Conservation (phyloP, 2,113 vertebrate genomes). For the Eonycteris spelaea region DNA sequence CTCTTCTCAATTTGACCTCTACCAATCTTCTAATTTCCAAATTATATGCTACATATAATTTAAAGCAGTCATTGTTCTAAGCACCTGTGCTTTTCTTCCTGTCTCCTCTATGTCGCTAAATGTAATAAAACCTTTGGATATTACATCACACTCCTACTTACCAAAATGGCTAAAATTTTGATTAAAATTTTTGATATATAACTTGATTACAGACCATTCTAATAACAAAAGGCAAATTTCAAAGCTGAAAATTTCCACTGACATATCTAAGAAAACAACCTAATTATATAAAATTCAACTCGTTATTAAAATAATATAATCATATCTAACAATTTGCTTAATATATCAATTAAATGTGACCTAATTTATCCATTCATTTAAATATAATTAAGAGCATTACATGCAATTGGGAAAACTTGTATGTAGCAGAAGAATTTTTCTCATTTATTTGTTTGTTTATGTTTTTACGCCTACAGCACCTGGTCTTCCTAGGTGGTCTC, state of each 20-base stretch:
- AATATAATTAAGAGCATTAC: neutral
- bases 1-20: neutral
- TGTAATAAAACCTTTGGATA: neutral
- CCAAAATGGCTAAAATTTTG: neutral
- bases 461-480: too few relatives aligned
- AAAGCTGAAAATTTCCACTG: neutral
- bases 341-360: constrained; percentile 22
- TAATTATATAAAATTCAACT: neutral
- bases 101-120: neutral
- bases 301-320: neutral
- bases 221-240: neutral
- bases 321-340: neutral
- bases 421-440: neutral
- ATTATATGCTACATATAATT: neutral
- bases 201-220: neutral
- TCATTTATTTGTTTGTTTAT: too few relatives aligned
- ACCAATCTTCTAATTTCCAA: neutral
- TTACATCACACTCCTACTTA: too few relatives aligned
- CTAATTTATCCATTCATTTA: constrained; percentile 13
- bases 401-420: neutral
- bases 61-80: neutral
- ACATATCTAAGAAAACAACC: neutral
- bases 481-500: too few relatives aligned
- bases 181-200: neutral
- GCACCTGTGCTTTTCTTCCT: neutral